Conservation (phyloP, 2,888 invertebrate genomes). For the Blastobasis lacticolella region DNA sequence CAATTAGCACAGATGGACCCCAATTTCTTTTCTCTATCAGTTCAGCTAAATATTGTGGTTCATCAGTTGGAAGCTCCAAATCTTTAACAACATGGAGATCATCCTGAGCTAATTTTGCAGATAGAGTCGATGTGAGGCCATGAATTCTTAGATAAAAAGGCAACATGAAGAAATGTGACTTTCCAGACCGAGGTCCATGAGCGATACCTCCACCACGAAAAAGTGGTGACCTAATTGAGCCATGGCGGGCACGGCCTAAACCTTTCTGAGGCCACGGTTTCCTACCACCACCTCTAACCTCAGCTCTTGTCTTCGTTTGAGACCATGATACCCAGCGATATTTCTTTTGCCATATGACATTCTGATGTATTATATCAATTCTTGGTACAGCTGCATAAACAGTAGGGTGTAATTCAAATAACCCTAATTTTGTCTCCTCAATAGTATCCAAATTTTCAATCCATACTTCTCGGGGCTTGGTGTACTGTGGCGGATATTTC, state of each 20-base stretch:
- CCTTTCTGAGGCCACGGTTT: constrained; percentile 99
- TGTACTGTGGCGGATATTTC: constrained; percentile 68
- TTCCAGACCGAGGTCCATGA: constrained; percentile 94
- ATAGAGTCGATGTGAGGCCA: constrained; percentile 88
- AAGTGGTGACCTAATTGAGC: constrained; percentile 92
- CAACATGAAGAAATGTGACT: constrained; percentile 94
- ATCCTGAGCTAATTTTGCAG: constrained; percentile 95
- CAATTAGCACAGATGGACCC: constrained; percentile 96
- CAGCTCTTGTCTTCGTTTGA: constrained; percentile 84
- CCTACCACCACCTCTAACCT: constrained; percentile 89
- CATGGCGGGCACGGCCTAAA: constrained; percentile 90
- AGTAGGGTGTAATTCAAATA: constrained; percentile 92
- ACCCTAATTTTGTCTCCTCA: constrained; percentile 84
- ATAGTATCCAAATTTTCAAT: constrained; percentile 86
- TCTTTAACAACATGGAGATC: constrained; percentile 93
- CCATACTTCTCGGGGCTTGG: constrained; percentile 86
- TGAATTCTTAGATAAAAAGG: constrained; percentile 83
- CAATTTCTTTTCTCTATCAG: constrained; percentile 90
- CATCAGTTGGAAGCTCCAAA: constrained; percentile 88
- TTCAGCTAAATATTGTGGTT: constrained; percentile 84
- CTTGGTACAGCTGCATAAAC: constrained; percentile 89
- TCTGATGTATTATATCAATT: constrained; percentile 89
- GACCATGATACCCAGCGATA: constrained; percentile 89
- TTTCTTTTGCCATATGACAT: constrained; percentile 88
- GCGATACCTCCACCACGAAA: constrained; percentile 88